phyloP scores from a whole-genome alignment of 2,797 vertebrate genomes.

The Peromyscus aztecus region DNA sequence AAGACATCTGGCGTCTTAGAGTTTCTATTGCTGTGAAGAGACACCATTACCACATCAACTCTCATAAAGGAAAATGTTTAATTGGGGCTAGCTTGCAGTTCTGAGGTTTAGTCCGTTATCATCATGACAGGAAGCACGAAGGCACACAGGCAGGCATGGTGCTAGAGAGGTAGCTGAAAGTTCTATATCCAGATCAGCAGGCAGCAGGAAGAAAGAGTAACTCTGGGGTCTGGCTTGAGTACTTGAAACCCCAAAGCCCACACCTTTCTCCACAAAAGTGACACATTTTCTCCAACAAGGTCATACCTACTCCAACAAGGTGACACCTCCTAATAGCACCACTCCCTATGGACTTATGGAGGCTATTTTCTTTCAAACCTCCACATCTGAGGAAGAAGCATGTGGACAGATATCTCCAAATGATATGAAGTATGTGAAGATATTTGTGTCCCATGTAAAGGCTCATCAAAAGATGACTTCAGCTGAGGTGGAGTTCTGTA shows the following conservation, averaged over 20 bases:
- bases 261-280: no score
- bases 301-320: background rate
- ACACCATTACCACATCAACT: background rate
- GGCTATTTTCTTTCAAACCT: background rate
- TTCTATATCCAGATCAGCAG: background rate
- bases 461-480: background rate
- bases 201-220: background rate
- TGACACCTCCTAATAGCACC: background rate
- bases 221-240: background rate
- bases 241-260: background rate
- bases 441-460: background rate
- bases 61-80: background rate
- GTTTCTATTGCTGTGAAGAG: background rate
- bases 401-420: background rate
- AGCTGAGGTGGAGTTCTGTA: background rate
- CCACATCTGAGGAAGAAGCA: background rate
- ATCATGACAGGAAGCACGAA: background rate
- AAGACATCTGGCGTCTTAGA: background rate
- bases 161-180: background rate
- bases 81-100: background rate
- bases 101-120: background rate
- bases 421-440: background rate
- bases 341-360: background rate
- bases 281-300: background rate
- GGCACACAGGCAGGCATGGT: background rate